These are phyloP conservation scores for Mallotus villosus DNA, from an alignment of 2,797 vertebrate genomes.

Conservation along the genomic window DNA sequence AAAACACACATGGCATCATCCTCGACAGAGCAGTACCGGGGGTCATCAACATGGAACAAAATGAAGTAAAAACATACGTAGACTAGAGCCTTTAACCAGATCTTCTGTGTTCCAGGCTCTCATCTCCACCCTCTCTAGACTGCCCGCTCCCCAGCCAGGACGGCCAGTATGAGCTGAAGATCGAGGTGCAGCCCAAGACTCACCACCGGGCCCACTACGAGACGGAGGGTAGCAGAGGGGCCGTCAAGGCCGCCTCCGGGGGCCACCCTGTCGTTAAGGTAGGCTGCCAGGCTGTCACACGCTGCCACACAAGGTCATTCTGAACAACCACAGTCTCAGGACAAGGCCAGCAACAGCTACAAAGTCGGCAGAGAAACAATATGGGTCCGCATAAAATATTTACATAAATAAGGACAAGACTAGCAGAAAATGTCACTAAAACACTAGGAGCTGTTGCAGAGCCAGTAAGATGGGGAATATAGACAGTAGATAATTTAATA, in stretches of 20 bases:
- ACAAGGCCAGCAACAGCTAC: too few relatives aligned
- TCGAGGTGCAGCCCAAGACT: constrained; percentile 91
- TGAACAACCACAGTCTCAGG: too few relatives aligned
- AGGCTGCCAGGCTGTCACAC: constrained; percentile 21
- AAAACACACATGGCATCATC: not conserved
- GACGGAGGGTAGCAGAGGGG: constrained; percentile 95
- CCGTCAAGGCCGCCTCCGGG: constrained; percentile 86
- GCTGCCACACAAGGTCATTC: too few relatives aligned
- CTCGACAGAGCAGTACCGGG: not conserved
- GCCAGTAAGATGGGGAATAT: too few relatives aligned
- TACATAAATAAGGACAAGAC: too few relatives aligned
- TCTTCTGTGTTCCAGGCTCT: constrained; percentile 68
- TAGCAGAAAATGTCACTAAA: too few relatives aligned
- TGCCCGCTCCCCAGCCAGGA: constrained; percentile 88
- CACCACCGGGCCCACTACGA: constrained; percentile 97
- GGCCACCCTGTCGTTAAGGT: constrained; percentile 93
- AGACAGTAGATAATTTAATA: too few relatives aligned
- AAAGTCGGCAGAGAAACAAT: too few relatives aligned
- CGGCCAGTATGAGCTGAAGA: constrained; percentile 88
- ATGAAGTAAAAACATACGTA: not conserved
- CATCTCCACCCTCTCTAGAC: constrained; percentile 89
- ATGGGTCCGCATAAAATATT: too few relatives aligned
- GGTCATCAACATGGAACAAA: not conserved
- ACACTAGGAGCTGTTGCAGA: too few relatives aligned
- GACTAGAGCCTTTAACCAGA: not conserved